Percentiles rank a stretch among this genome's conserved stretches.
Evolutionary conservation across 2,888 invertebrate genomes (phyloP).

Genomic region (Cephonodes hylas): DNA sequence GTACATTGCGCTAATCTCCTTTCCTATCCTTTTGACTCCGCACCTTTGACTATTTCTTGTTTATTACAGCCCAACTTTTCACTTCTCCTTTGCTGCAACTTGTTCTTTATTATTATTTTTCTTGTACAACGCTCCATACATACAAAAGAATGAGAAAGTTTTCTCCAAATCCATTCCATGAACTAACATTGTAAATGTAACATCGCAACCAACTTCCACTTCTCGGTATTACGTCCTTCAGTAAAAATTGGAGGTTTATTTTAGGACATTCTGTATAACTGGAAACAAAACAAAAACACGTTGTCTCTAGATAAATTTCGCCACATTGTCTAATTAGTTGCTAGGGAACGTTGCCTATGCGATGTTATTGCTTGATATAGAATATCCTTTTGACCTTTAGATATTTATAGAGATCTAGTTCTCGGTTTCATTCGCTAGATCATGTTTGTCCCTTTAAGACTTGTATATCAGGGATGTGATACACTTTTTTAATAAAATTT

Average conservation of each 20-base stretch:
- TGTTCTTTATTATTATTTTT: too few species aligned
- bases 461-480: background rate
- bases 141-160: too few species aligned
- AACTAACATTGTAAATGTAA: too few species aligned
- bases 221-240: background rate
- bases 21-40: too few species aligned
- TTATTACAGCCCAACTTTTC: too few species aligned
- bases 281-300: too few species aligned
- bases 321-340: background rate
- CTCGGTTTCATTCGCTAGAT: background rate
- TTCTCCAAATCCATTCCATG: too few species aligned
- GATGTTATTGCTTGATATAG: background rate
- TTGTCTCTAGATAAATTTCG: background rate
- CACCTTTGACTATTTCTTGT: too few species aligned
- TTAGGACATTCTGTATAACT: background rate
- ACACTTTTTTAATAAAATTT: background rate
- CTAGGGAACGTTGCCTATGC: background rate
- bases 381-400: conserved; percentile 5
- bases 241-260: background rate
- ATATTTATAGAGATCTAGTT: conserved; percentile 8
- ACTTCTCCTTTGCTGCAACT: too few species aligned
- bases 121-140: too few species aligned
- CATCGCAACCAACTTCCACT: background rate
- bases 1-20: too few species aligned
- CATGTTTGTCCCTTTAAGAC: background rate